Base-by-base conservation (phyloP, 2,888 invertebrate species). In the Pollenia amentaria region DNA sequence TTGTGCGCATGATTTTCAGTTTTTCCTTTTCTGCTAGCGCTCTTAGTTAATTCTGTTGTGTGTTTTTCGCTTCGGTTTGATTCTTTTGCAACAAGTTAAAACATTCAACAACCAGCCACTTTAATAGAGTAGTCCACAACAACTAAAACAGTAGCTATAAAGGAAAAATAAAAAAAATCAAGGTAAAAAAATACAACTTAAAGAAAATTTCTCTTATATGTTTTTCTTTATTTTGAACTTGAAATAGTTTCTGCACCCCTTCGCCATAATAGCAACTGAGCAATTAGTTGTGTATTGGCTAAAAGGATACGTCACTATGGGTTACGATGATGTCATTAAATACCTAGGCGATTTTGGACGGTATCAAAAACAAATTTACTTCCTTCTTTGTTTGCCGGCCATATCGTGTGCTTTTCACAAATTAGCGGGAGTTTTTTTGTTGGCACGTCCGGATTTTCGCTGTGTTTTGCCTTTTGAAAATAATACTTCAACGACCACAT, bases 401-500 rank as follows among this genome's bases (percentile, higher is more conserved):
- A 95, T 96, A 90, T 94, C 95, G 40, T 96, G 96, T 92, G 96
- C 96, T 77, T 95, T 96, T 89, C 96, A 96, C 92, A 96, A 96
- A 91, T 93, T 96, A 60, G 95, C 95, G 3, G 96, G 96, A 83
- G 96, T 96, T 1, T 96, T 96, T 91, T 93, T 96, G 1, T 94
- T 95, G 75, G 96, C 96, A 0, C 95, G 95, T 91, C 95, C 96
- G 60, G 93, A 95, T 79, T 94, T 95, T 90, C 95, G 96, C 83
- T 96, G 96, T 90, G 91, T 94, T 85, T 91, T 96, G 87, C 95
- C 96, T 0, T 92, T 93, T 82, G 96, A 96, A 92, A 90, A 92
- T 70, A 88, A 67, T 0, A 88, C 91, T 3, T 93, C 94, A 2
- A 94, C 94, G 2, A 90, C 88, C 87, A 88, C 90, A 10, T 91